Evolutionary conservation across 2,888 invertebrate genomes (phyloP).

Genomic region (Metellina segmentata): DNA sequence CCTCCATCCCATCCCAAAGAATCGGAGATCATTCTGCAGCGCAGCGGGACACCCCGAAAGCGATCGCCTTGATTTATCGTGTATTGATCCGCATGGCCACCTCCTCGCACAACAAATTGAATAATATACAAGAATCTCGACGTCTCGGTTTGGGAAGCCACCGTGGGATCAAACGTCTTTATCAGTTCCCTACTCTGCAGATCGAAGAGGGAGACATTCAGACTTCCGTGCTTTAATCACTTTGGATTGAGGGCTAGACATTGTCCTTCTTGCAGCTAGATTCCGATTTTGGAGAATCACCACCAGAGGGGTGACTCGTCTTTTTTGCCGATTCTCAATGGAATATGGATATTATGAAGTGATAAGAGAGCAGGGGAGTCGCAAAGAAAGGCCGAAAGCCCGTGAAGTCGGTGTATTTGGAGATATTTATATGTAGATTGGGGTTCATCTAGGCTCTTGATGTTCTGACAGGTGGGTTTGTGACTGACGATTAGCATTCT

Average conservation of each 20-base stretch:
- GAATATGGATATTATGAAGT: conserved; percentile 47
- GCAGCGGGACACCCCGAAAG: conserved; percentile 22
- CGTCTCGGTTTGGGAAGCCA: conserved; percentile 18
- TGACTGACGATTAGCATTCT: no score
- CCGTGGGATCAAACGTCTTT: conserved; percentile 59
- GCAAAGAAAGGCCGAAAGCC: background rate
- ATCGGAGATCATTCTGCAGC: background rate
- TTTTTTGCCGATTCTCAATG: conserved; percentile 30
- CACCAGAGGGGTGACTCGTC: background rate
- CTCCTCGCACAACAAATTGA: conserved; percentile 52
- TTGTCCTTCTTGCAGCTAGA: conserved; percentile 36
- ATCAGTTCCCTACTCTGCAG: conserved; percentile 53
- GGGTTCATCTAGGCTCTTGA: no score
- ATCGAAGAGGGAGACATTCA: conserved; percentile 14
- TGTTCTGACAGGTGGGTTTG: no score
- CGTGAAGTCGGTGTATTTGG: background rate
- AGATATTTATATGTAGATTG: background rate
- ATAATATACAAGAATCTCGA: conserved; percentile 57
- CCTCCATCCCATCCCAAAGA: background rate
- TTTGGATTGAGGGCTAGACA: conserved; percentile 13
- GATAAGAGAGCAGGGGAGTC: background rate
- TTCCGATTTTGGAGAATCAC: background rate
- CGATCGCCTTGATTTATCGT: conserved; percentile 67
- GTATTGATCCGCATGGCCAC: conserved; percentile 70
- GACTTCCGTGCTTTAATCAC: conserved; percentile 69